Conservation (phyloP, 2,113 vertebrate genomes). For the Calidris pugnax region DNA sequence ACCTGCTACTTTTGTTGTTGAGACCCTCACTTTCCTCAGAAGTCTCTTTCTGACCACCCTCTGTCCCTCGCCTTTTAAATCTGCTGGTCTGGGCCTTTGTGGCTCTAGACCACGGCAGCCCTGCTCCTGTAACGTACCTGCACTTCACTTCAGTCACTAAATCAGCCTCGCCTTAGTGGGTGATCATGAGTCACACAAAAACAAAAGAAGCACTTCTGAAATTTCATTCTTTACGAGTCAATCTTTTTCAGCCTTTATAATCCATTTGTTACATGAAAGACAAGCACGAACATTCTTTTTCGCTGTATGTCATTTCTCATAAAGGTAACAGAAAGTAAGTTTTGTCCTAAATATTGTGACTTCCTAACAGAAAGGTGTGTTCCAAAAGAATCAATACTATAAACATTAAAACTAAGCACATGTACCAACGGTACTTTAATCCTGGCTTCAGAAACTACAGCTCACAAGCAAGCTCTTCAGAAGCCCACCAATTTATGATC, state of each 20-base stretch:
- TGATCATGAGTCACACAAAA: slow-evolving; percentile 14
- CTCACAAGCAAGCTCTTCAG: not conserved
- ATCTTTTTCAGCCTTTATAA: slow-evolving; percentile 16
- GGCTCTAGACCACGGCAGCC: not conserved
- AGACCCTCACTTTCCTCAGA: not conserved
- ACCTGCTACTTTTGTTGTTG: not conserved
- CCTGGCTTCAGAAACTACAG: not conserved
- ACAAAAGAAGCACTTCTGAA: not conserved
- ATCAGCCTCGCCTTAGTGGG: not conserved
- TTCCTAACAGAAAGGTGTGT: not conserved
- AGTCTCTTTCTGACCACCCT: not conserved
- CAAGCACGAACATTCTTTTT: not conserved
- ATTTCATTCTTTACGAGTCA: slow-evolving; percentile 8
- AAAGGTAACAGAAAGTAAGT: not conserved
- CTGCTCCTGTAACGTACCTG: not conserved
- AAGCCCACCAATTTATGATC: not conserved
- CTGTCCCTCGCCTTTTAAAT: not conserved
- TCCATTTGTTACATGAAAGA: not conserved
- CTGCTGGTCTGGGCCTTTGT: not conserved
- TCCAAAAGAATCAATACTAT: not conserved
- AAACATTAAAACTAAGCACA: not conserved
- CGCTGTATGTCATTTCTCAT: not conserved
- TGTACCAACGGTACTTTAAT: not conserved
- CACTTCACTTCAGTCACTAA: not conserved
- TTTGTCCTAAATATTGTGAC: not conserved